Conservation (phyloP, 2,113 vertebrate genomes). For the Microtus montanus region DNA sequence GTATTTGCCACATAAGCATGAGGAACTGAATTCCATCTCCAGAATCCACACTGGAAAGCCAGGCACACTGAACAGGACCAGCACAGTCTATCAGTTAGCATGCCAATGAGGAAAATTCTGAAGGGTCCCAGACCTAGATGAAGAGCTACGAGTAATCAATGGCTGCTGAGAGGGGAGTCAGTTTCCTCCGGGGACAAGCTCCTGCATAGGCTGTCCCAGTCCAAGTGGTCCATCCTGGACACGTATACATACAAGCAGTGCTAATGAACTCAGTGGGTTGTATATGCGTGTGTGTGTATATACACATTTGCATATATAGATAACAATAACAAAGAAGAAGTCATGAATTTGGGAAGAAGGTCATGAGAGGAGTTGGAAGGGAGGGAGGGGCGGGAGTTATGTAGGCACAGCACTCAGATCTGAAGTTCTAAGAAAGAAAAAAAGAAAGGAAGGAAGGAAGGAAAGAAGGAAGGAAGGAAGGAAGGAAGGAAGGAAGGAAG, state of each 20-base stretch:
- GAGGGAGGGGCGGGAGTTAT: not conserved
- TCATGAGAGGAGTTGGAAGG: not conserved
- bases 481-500: too few relatives aligned
- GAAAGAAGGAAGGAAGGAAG: too few relatives aligned
- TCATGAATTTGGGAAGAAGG: not conserved
- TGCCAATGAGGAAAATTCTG: not conserved
- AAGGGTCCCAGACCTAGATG: not conserved
- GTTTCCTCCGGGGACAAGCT: not conserved
- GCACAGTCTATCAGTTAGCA: too few relatives aligned
- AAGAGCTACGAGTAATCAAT: not conserved
- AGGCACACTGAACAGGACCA: not conserved
- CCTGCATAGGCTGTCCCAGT: not conserved
- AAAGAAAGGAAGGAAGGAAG: not conserved
- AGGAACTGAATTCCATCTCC: not conserved
- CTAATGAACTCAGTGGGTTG: not conserved
- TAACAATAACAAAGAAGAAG: not conserved
- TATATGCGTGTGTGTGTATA: not conserved
- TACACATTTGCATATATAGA: not conserved
- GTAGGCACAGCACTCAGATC: not conserved
- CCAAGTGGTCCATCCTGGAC: not conserved
- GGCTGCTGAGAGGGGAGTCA: not conserved
- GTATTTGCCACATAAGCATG: too few relatives aligned
- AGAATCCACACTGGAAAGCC: not conserved
- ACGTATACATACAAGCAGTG: not conserved
- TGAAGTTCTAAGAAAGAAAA: not conserved